phyloP scores from a whole-genome alignment of 2,888 invertebrate genomes.

The Pomacea canaliculata region DNA sequence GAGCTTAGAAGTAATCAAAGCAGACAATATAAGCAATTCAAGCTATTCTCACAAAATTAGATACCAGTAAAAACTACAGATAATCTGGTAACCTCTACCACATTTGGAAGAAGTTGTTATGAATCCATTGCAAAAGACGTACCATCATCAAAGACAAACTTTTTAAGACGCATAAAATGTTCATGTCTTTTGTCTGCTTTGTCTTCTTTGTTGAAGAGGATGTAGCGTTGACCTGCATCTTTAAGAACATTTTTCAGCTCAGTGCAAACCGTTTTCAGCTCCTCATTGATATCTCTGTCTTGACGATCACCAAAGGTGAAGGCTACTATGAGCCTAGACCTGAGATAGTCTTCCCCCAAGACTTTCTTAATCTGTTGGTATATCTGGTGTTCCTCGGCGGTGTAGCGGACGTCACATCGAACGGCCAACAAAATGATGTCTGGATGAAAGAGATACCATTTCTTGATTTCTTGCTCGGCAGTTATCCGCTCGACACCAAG shows the following conservation, averaged over 20 bases:
- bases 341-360: neutral
- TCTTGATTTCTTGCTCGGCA: neutral
- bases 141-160: too few species aligned
- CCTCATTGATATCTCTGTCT: neutral
- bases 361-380: neutral
- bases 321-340: neutral
- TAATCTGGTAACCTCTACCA: too few species aligned
- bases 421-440: neutral
- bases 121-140: too few species aligned
- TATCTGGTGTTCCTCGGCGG: neutral
- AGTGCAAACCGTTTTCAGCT: neutral
- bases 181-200: too few species aligned
- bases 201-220: neutral
- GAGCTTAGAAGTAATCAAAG: too few species aligned
- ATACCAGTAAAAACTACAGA: too few species aligned
- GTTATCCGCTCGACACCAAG: neutral
- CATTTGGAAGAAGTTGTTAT: too few species aligned
- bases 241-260: neutral
- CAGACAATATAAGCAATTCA: too few species aligned
- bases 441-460: neutral
- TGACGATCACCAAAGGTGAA: conserved; percentile 3
- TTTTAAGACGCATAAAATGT: too few species aligned
- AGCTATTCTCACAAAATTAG: too few species aligned
- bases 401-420: neutral
- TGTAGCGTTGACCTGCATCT: neutral